Percentiles rank a stretch among this genome's conserved stretches.
These are phyloP conservation scores for Erebia aethiops DNA, from an alignment of 2,888 invertebrate genomes.

Conservation along the genomic window DNA sequence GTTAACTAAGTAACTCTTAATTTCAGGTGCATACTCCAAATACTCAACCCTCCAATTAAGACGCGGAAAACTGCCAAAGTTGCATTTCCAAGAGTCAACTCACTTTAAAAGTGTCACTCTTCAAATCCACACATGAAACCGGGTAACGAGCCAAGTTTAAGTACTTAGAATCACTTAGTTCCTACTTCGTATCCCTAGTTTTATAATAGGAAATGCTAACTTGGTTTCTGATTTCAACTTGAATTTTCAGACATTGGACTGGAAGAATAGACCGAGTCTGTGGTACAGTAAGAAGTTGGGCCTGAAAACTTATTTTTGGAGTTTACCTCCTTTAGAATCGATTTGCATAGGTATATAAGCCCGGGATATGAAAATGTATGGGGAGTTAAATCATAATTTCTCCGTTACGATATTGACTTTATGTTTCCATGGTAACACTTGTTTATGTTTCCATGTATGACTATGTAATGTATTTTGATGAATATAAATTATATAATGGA, in stretches of 20 bases:
- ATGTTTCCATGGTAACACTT: too few species aligned
- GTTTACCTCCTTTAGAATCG: too few species aligned
- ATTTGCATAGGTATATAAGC: too few species aligned
- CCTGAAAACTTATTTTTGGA: too few species aligned
- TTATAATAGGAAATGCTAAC: constrained; percentile 52
- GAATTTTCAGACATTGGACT: background rate
- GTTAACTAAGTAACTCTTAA: background rate
- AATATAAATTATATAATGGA: too few species aligned
- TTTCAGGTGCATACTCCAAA: background rate
- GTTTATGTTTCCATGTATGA: too few species aligned
- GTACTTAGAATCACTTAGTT: constrained; percentile 47
- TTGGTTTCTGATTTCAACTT: constrained; percentile 1
- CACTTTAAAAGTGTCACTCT: constrained; percentile 29
- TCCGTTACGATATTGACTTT: too few species aligned
- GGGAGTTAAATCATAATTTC: too few species aligned
- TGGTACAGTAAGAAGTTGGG: background rate
- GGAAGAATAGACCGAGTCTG: background rate
- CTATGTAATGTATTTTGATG: too few species aligned
- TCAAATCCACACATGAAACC: constrained; percentile 36
- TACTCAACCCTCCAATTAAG: constrained; percentile 1
- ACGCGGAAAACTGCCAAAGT: constrained; percentile 1
- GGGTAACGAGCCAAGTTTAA: constrained; percentile 46
- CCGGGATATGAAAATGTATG: too few species aligned
- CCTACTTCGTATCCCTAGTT: constrained; percentile 45
- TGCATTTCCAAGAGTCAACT: background rate